Conservation (phyloP, 2,888 invertebrate genomes). For the Escarpia spicata region DNA sequence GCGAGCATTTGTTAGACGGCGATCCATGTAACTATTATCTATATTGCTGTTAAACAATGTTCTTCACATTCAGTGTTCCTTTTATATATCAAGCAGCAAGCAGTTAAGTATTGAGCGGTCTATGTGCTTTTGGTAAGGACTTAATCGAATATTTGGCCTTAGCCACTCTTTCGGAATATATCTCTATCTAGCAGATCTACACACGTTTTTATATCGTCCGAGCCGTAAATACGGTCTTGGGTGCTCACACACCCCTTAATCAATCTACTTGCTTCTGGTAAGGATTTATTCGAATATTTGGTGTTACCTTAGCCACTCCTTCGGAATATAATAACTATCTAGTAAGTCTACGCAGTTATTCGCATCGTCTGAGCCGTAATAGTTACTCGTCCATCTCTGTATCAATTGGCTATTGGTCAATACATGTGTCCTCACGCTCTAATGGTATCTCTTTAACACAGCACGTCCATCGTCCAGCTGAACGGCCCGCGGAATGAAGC, state of each 20-base stretch:
- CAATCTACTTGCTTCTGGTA: not conserved
- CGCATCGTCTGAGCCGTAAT: no score
- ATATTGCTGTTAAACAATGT: not conserved
- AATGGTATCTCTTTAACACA: not conserved
- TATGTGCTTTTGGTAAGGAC: not conserved
- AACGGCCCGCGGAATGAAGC: not conserved
- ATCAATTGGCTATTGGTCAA: not conserved
- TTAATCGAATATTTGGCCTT: not conserved
- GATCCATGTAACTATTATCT: not conserved
- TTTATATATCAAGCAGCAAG: not conserved
- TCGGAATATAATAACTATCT: not conserved
- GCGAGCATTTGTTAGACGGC: not conserved
- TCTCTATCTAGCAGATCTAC: not conserved
- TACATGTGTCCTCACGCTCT: not conserved
- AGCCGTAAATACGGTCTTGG: no score
- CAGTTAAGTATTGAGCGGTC: not conserved
- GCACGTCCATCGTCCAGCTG: not conserved
- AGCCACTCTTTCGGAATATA: not conserved
- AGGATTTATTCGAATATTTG: not conserved
- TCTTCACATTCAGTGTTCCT: no score
- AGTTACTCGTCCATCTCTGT: no score
- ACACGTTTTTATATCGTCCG: not conserved
- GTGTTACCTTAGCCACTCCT: not conserved
- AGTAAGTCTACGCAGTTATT: not conserved
- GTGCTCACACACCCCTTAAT: no score